These are phyloP conservation scores for Apotomis betuletana DNA, from an alignment of 2,888 invertebrate species.

Conservation along the genomic window DNA sequence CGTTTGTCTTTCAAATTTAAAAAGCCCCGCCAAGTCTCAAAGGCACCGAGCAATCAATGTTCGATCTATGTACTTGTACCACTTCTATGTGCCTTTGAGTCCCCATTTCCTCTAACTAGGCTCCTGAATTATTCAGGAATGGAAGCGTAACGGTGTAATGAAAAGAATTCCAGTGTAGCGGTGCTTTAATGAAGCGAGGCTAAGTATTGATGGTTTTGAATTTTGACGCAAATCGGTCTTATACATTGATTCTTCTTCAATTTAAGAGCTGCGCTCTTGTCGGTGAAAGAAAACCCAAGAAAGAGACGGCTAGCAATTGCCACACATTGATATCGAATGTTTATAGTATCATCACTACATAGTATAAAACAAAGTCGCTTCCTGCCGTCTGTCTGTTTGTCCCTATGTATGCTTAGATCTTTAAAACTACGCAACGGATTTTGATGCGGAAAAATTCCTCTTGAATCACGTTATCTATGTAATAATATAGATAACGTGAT, in stretches of 20 bases:
- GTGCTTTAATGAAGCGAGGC: conserved; percentile 13
- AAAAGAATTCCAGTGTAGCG: conserved; percentile 27
- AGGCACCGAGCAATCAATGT: conserved; percentile 25
- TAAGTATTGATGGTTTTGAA: neutral
- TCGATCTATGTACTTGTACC: conserved; percentile 11
- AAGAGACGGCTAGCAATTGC: no score
- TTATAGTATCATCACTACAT: no score
- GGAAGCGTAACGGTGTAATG: conserved; percentile 19
- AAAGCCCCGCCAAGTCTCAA: conserved; percentile 9
- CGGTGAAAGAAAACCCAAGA: no score
- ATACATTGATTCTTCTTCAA: neutral
- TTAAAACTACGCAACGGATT: no score
- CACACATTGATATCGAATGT: no score
- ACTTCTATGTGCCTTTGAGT: conserved; percentile 24
- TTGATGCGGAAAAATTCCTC: no score
- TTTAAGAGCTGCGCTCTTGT: no score
- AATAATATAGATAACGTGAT: no score
- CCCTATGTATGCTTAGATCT: no score
- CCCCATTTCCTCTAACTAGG: conserved; percentile 26
- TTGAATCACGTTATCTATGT: no score
- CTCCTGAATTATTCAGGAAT: conserved; percentile 24
- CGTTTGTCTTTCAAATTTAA: neutral
- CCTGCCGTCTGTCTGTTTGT: no score
- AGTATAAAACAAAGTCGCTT: no score
- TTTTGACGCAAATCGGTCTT: neutral